Percentiles rank a stretch among this genome's conserved stretches.
Conservation (phyloP, 2,113 vertebrate genomes). For the Psilopogon haemacephalus region DNA sequence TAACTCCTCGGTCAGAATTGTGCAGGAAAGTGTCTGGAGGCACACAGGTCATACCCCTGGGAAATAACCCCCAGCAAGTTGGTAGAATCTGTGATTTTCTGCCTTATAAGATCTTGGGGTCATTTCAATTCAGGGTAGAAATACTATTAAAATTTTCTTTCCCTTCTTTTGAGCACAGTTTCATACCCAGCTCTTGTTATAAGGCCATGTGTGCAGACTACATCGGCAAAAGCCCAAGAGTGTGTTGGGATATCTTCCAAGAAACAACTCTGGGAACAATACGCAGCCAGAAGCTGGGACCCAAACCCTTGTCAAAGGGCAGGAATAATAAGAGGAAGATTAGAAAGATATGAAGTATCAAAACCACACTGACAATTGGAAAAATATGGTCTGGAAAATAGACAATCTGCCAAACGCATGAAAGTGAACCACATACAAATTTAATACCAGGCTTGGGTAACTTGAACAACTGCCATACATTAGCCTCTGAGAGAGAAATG, state of each 20-base stretch:
- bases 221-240: background rate
- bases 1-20: background rate
- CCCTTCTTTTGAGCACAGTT: background rate
- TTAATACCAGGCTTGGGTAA: background rate
- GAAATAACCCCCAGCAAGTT: background rate
- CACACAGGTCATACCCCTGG: background rate
- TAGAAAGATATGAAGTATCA: background rate
- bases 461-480: background rate
- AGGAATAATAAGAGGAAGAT: background rate
- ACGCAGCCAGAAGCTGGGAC: background rate
- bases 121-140: background rate
- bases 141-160: background rate
- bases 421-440: background rate
- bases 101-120: background rate
- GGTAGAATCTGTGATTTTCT: background rate
- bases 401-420: background rate
- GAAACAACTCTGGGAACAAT: background rate
- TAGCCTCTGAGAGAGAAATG: background rate
- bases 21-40: background rate
- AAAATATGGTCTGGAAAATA: slow-evolving; percentile 33
- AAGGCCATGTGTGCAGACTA: background rate
- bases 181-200: background rate
- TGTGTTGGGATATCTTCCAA: background rate
- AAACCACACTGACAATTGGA: background rate
- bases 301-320: background rate